Base-by-base conservation (phyloP, 2,888 invertebrate species). In the Panopea generosa region DNA sequence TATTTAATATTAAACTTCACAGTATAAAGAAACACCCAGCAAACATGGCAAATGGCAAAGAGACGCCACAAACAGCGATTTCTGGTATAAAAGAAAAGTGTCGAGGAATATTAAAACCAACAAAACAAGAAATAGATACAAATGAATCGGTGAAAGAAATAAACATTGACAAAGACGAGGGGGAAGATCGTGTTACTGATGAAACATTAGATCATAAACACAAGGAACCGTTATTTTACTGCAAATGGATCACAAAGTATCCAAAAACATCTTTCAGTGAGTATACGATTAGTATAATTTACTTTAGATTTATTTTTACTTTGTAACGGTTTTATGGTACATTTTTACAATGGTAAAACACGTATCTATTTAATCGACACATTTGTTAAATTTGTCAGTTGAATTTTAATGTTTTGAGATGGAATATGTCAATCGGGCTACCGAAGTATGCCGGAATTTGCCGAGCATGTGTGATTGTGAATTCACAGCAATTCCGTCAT, bases 261-360 rank as follows among this genome's bases (percentile, higher is more conserved):
- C 79, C 79, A 22, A 75, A 76, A 50, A 56, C 79, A 2, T 14
- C 69, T 2, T 79, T 79, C 27, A 52, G 79, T 79, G 61, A 66
- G 79, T 66, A 50, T 59, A 18, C 18, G n/a, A n/a, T n/a, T n/a
- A n/a, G n/a, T n/a, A n/a, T n/a, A n/a, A n/a, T n/a, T n/a, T n/a
- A n/a, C n/a, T n/a, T n/a, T n/a, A n/a, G n/a, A n/a, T n/a, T n/a
- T n/a, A n/a, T n/a, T n/a, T n/a, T n/a, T n/a, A n/a, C n/a, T n/a
- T n/a, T n/a, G n/a, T n/a, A n/a, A n/a, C n/a, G n/a, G n/a, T n/a
- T n/a, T n/a, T n/a, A n/a, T n/a, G n/a, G n/a, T n/a, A n/a, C n/a
- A n/a, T n/a, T n/a, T n/a, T n/a, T n/a, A n/a, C n/a, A n/a, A n/a
- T n/a, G n/a, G n/a, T n/a, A n/a, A n/a, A n/a, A n/a, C n/a, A n/a